Conservation (phyloP, 2,888 invertebrate species). For the Caenorhabditis wallacei region DNA sequence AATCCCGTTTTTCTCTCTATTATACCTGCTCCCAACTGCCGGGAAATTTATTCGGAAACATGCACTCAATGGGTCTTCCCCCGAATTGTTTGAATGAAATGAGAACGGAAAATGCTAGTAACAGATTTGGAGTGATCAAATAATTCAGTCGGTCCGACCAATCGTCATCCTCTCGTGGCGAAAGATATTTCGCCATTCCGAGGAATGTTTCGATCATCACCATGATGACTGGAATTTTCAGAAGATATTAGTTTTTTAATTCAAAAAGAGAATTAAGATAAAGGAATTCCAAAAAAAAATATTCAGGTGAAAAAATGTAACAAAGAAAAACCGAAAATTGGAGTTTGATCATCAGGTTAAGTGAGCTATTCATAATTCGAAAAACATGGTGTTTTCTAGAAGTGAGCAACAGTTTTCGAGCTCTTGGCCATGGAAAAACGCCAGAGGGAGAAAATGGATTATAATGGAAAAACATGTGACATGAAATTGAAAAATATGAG, state of each 20-base stretch:
- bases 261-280: neutral
- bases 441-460: neutral
- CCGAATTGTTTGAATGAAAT: constrained; percentile 80
- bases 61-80: constrained; percentile 81
- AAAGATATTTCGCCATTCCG: constrained; percentile 80
- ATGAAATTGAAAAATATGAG: neutral
- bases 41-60: constrained; percentile 83
- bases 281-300: constrained; percentile 7
- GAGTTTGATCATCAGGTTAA: constrained; percentile 32
- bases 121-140: constrained; percentile 80
- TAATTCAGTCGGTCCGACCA: constrained; percentile 81
- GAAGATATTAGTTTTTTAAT: neutral
- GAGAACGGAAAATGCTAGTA: constrained; percentile 81
- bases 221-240: constrained; percentile 50
- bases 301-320: neutral
- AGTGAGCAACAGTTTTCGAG: neutral
- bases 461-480: neutral
- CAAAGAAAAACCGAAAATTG: constrained; percentile 7
- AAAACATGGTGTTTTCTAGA: constrained; percentile 20
- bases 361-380: constrained; percentile 35
- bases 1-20: neutral
- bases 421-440: neutral
- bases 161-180: constrained; percentile 80
- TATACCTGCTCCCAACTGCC: constrained; percentile 81
- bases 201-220: constrained; percentile 82